Base-by-base conservation (phyloP, 2,797 vertebrate genomes). In the Sebastolobus alascanus region DNA sequence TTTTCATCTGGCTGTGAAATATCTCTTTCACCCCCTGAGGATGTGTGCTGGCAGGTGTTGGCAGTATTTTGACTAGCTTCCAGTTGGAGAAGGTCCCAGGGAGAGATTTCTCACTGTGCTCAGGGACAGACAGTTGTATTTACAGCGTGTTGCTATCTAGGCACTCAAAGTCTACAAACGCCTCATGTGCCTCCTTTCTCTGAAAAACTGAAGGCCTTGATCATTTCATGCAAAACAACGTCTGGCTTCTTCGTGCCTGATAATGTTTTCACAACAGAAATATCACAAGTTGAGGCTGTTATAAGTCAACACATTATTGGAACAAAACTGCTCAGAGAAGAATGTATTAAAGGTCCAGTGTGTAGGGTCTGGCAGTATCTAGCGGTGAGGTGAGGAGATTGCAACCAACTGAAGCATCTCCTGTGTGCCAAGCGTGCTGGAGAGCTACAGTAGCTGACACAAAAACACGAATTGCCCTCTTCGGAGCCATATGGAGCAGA, bases 41-140 rank as follows among this genome's bases (percentile, higher is more conserved):
- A 82, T 80, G 84, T 61, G 74, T n/a, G 52, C 61, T 87, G 71
- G 83, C 89, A 89, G 80, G 83, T 86, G 85, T 60, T 84, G 73
- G 80, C 69, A 85, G 79, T 68, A 65, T 91, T 92, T 92, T 91
- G 90, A 91, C 84, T 88, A 25, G 22, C 63, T 86, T 91, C 89
- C 83, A 93, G 73, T 75, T 92, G 89, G 90, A 89, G 20, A 56
- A 61, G 33, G 69, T 90, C 88, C 86, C 75, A 83, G 77, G 25
- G 18, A 85, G 55, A 82, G 77, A 81, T 83, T 83, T 87, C 59
- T 77, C 73, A 68, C n/a, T 56, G 81, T 63, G 67, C 71, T 86
- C 68, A 60, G 69, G 76, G 76, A 76, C 80, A 86, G 83, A 83
- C 73, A 75, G 59, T 84, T 83, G 87, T 84, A 84, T 87, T 92